phyloP scores from a whole-genome alignment of 2,797 vertebrate species.

The Tiaroga cobitis region DNA sequence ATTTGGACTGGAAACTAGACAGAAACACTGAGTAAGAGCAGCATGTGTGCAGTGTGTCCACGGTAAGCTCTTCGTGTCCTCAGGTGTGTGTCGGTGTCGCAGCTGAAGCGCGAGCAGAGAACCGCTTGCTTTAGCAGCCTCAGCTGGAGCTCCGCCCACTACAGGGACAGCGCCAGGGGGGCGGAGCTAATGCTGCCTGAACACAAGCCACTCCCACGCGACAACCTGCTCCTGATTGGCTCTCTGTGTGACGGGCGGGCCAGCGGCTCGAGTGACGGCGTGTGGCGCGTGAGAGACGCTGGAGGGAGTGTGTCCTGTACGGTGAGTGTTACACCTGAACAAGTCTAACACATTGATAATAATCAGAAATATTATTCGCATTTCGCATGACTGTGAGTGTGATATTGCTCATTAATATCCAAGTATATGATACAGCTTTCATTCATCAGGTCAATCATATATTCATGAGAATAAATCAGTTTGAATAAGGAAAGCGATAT shows the following conservation, averaged over 20 bases:
- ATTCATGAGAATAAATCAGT: no score
- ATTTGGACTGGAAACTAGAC: no score
- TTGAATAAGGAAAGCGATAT: no score
- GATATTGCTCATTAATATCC: no score
- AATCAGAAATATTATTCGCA: neutral
- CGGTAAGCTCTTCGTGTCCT: neutral
- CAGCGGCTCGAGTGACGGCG: conserved; percentile 69
- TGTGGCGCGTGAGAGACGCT: conserved; percentile 79
- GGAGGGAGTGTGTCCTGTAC: conserved; percentile 82
- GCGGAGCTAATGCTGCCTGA: conserved; percentile 64
- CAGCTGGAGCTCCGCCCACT: conserved; percentile 82
- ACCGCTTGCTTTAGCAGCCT: conserved; percentile 86
- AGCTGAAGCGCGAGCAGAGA: conserved; percentile 79
- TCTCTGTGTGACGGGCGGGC: conserved; percentile 72
- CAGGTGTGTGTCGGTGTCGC: conserved; percentile 82
- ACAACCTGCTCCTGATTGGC: conserved; percentile 86
- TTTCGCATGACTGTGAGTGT: no score
- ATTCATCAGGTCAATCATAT: no score
- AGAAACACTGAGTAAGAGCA: no score
- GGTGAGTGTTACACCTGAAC: conserved; percentile 70
- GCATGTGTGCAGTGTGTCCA: no score
- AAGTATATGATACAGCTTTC: no score
- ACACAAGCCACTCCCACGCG: conserved; percentile 72
- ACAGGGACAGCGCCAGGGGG: conserved; percentile 78
- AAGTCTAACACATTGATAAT: neutral